Percentiles rank a stretch among this genome's conserved stretches.
Evolutionary conservation across 2,113 vertebrate species (phyloP).

Genomic region (Corythornis madagascariensis): DNA sequence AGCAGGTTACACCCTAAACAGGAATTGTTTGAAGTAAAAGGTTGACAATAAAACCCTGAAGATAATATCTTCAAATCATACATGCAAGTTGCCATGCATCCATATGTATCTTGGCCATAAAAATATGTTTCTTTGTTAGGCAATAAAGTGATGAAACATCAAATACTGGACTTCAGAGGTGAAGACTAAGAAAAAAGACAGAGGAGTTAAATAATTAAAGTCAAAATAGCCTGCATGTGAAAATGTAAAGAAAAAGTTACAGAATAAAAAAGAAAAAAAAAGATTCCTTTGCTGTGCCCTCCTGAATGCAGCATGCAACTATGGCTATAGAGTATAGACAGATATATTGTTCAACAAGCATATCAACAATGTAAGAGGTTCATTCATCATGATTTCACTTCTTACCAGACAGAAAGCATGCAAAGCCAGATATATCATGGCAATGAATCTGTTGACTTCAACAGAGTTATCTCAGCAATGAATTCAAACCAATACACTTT

Average conservation of each 20-base stretch:
- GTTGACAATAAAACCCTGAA: slow-evolving; percentile 8
- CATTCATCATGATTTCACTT: slow-evolving; percentile 18
- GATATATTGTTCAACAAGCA: neutral
- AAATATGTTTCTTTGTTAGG: slow-evolving; percentile 22
- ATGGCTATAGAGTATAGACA: slow-evolving; percentile 4
- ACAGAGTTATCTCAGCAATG: neutral
- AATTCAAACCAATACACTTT: neutral
- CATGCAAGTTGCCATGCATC: slow-evolving; percentile 53
- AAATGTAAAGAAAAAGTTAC: slow-evolving; percentile 21
- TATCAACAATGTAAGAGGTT: neutral
- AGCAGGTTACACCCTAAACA: neutral
- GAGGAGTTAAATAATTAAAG: neutral
- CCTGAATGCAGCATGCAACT: slow-evolving; percentile 37
- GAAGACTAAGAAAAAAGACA: neutral
- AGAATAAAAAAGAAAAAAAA: neutral
- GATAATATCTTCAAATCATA: slow-evolving; percentile 24
- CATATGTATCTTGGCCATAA: slow-evolving; percentile 30
- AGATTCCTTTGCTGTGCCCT: neutral
- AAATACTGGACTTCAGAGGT: neutral
- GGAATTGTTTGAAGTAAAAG: neutral
- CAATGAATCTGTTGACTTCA: slow-evolving; percentile 1
- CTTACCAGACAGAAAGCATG: neutral
- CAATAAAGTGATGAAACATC: slow-evolving; percentile 33
- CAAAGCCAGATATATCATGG: neutral
- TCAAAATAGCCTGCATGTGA: neutral